Evolutionary conservation across 2,113 vertebrate genomes (phyloP), one percentile per base, ranked within the genome.

Genomic region (Lepisosteus osseus): DNA sequence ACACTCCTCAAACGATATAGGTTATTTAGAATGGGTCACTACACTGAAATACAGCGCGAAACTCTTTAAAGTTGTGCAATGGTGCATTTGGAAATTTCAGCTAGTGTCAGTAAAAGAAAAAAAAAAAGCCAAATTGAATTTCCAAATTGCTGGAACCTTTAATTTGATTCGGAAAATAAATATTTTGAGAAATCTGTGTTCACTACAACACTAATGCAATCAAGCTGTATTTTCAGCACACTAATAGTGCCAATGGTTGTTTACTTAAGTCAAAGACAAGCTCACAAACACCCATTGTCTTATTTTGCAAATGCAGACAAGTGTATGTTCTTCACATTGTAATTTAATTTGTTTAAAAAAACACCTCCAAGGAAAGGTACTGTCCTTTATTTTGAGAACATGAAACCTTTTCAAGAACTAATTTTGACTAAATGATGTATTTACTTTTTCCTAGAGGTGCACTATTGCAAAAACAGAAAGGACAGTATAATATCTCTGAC

Each of bases 21-120:
- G 87, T 90, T 90, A 84, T 87, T 96, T 91, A 89, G 92, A 93
- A 95, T 89, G 94, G 94, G 94, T 96, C 95, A 95, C 89, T 95
- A 92, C 88, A 84, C 92, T 81, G 81, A 85, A 90, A 94, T 92
- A 90, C 89, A 57, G 72, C 78, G 86, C 85, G 83, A 88, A 84
- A 83, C 80, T 82, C 91, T 93, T 94, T 92, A 92, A 95, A 92
- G 92, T 88, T 78, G 84, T 78, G 88, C 89, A 77, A 78, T 90
- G 92, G 92, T 75, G 90, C 93, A 89, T 92, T 83, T 86, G 90
- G 84, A 86, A 89, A 85, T 86, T 87, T 84, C 79, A 85, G 86
- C 83, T 75, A 83, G 86, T 85, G 79, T 88, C 85, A 81, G 77
- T 77, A 80, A 51, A 80, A 78, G 85, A 83, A 87, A 77, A 79